Evolutionary conservation across 2,113 vertebrate species (phyloP).

Genomic region (Maccullochella peelii): DNA sequence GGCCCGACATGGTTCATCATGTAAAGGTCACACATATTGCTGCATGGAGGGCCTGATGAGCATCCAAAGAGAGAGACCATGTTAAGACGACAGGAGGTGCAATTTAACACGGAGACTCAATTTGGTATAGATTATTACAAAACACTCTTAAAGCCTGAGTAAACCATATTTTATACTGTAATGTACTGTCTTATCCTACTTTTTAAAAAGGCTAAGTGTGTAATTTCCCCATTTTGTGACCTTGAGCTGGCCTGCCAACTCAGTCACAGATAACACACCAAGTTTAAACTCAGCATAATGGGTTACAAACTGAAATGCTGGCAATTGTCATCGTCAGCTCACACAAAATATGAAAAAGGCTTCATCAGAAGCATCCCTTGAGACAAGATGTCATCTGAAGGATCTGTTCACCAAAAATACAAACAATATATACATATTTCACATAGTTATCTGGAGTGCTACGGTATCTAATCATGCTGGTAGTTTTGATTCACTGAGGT

Average conservation of each 20-base stretch:
- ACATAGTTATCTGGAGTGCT: background rate
- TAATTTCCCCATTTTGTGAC: constrained; percentile 50
- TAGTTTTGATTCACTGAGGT: background rate
- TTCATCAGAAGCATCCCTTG: constrained; percentile 44
- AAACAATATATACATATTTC: background rate
- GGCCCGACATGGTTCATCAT: constrained; percentile 75
- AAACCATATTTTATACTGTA: constrained; percentile 8
- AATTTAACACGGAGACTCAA: constrained; percentile 41
- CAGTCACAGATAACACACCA: constrained; percentile 53
- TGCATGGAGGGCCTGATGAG: constrained; percentile 64
- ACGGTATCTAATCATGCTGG: background rate
- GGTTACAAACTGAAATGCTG: constrained; percentile 58
- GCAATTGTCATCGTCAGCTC: constrained; percentile 51
- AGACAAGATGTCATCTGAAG: constrained; percentile 32
- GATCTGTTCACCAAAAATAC: background rate
- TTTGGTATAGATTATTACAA: constrained; percentile 56
- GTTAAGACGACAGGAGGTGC: constrained; percentile 51
- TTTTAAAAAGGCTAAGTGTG: constrained; percentile 27
- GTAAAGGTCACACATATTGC: constrained; percentile 80
- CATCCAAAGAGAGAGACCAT: constrained; percentile 40
- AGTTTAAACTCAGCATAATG: constrained; percentile 61
- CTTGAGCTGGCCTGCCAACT: constrained; percentile 57
- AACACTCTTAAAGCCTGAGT: constrained; percentile 24
- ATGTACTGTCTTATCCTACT: background rate
- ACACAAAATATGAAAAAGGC: constrained; percentile 48